Conservation (phyloP, 1,140 invertebrate species). For the Metopolophium dirhodum region DNA sequence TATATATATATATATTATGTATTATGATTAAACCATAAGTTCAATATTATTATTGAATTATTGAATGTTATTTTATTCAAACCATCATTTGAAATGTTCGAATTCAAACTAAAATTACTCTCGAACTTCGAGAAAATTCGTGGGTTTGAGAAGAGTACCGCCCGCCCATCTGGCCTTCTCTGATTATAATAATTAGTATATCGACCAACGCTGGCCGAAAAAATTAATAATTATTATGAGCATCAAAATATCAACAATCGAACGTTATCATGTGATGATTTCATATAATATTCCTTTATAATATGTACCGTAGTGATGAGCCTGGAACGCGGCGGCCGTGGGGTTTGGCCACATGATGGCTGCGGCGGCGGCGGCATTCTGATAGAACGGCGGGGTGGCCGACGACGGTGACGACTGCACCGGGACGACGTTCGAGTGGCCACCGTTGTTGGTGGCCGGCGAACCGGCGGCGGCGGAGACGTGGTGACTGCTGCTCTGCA, state of each 20-base stretch:
- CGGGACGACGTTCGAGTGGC: neutral
- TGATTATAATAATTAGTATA: neutral
- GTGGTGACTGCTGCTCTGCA: slow-evolving; percentile 1
- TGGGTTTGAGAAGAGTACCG: neutral
- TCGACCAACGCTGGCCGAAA: neutral
- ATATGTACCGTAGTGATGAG: slow-evolving; percentile 42
- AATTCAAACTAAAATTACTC: neutral
- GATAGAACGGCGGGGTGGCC: slow-evolving; percentile 45
- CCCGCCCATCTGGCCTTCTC: neutral
- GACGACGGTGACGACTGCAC: neutral
- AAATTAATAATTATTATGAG: too few relatives aligned
- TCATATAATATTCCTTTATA: neutral
- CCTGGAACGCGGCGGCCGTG: slow-evolving; percentile 24
- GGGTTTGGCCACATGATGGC: slow-evolving; percentile 51
- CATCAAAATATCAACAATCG: neutral
- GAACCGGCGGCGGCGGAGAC: neutral
- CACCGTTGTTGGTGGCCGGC: slow-evolving; percentile 3
- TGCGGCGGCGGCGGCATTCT: neutral
- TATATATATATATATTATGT: too few relatives aligned
- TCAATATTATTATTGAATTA: neutral
- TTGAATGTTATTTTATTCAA: neutral
- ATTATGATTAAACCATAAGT: neutral
- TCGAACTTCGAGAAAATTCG: neutral
- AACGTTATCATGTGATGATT: neutral
- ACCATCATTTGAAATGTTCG: neutral